These are phyloP conservation scores for Lypha dubia DNA, from an alignment of 2,888 invertebrate genomes.

Conservation along the genomic window DNA sequence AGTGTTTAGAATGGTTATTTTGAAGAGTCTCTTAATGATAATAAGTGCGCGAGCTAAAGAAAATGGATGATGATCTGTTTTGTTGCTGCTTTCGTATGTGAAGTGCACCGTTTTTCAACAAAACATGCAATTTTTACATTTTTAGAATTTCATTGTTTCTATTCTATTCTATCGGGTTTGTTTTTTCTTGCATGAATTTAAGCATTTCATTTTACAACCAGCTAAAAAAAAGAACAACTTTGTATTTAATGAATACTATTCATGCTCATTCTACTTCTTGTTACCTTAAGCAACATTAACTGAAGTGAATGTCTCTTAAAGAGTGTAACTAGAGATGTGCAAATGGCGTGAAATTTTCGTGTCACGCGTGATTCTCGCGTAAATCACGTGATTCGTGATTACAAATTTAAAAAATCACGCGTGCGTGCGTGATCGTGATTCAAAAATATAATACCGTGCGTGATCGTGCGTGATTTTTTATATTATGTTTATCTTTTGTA, in stretches of 20 bases:
- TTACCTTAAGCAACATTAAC: slow-evolving; percentile 48
- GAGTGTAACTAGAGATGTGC: too few relatives aligned
- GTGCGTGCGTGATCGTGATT: too few relatives aligned
- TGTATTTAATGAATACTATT: too few relatives aligned
- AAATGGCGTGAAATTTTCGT: too few relatives aligned
- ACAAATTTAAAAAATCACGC: too few relatives aligned
- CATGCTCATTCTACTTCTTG: slow-evolving; percentile 5
- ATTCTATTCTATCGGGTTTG: slow-evolving; percentile 34
- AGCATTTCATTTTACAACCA: slow-evolving; percentile 45
- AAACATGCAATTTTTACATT: slow-evolving; percentile 65
- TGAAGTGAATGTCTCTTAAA: slow-evolving; percentile 59
- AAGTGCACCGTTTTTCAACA: slow-evolving; percentile 45
- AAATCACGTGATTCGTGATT: too few relatives aligned
- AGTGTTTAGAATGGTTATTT: too few relatives aligned
- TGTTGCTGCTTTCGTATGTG: slow-evolving; percentile 8
- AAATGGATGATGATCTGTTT: not conserved
- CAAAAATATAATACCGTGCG: too few relatives aligned
- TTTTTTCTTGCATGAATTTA: slow-evolving; percentile 31
- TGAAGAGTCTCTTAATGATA: too few relatives aligned
- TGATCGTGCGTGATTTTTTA: too few relatives aligned
- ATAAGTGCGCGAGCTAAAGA: slow-evolving; percentile 9
- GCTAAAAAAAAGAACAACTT: slow-evolving; percentile 68
- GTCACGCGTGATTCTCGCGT: too few relatives aligned
- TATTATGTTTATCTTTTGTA: too few relatives aligned
- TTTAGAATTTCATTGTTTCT: slow-evolving; percentile 40